Evolutionary conservation across 1,140 invertebrate species (phyloP), one percentile per base, ranked within the genome.

Genomic region (Sycophaga agraensis): DNA sequence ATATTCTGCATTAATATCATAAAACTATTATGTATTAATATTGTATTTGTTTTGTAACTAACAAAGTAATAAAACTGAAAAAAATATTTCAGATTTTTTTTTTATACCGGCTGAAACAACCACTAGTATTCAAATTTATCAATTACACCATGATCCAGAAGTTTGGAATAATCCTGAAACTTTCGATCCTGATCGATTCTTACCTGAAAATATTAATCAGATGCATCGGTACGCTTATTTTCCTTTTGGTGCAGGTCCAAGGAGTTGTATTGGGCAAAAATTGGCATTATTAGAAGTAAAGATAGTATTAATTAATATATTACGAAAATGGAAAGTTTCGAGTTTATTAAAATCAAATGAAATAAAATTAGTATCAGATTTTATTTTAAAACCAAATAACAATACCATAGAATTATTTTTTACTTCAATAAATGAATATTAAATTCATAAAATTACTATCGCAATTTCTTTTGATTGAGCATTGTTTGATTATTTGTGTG

Each of bases 111-210:
- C 67, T 55, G 87, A 84, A 9, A 83, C 82, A 1, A 78, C 39
- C 31, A 1, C 68, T 6, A 48, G 24, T 8, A 58, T 80, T 2
- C 79, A 75, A n/a, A 79, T 84, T 12, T 82, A 83, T 49, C 76
- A 84, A 43, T 71, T 93, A 16, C 92, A 89, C 67, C 74, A 83
- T 28, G 78, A 86, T 66, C 72, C 77, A 11, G 71, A 82, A 26
- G 68, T 78, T 51, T 89, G 83, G 73, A 78, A 83, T 9, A 75
- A 89, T 59, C 87, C 87, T 3, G 79, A 86, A 16, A 73, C 72
- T 43, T 88, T 87, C 68, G 78, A 67, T 93, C 87, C 87, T 0
- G 85, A 88, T 39, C 74, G 86, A 66, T 89, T 88, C 75, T 65
- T 83, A 11, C 81, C 83, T 9, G 76, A 81, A 66, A 78, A 81